A percentile compares a stretch with the other conserved stretches of the same genome.
These are phyloP conservation scores for Myxocyprinus asiaticus DNA, from an alignment of 2,113 vertebrate species.

Conservation along the genomic window DNA sequence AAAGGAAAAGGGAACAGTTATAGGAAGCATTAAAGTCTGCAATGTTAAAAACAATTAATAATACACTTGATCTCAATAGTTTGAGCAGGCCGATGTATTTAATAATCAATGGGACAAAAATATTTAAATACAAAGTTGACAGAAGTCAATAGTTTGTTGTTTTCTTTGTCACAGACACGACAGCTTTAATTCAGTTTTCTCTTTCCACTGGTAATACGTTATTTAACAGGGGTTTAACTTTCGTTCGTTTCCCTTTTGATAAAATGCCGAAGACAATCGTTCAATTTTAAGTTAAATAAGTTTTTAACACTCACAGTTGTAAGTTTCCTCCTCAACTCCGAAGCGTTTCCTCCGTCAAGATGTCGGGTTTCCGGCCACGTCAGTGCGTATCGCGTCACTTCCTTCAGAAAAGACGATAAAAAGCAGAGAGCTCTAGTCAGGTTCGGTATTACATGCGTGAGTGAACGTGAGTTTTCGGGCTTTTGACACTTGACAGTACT, in stretches of 20 bases:
- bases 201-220: neutral
- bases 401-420: slow-evolving; percentile 10
- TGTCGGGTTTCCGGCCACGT: slow-evolving; percentile 72
- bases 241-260: too few relatives aligned
- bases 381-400: slow-evolving; percentile 57
- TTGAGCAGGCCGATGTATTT: neutral
- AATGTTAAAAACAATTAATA: too few relatives aligned
- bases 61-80: neutral
- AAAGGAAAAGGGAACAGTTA: too few relatives aligned
- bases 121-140: neutral
- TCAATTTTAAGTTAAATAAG: neutral
- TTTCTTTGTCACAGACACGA: slow-evolving; percentile 20
- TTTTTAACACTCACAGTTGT: slow-evolving; percentile 50
- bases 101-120: neutral
- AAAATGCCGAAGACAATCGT: neutral
- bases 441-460: neutral
- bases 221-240: too few relatives aligned
- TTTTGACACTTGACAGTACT: too few relatives aligned
- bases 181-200: neutral
- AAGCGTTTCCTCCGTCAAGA: slow-evolving; percentile 73
- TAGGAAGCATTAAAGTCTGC: too few relatives aligned
- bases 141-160: neutral
- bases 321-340: slow-evolving; percentile 61
- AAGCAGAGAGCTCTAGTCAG: neutral
- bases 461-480: too few relatives aligned